Base-by-base conservation (phyloP, 2,113 vertebrate genomes). In the Trogon surrucura region DNA sequence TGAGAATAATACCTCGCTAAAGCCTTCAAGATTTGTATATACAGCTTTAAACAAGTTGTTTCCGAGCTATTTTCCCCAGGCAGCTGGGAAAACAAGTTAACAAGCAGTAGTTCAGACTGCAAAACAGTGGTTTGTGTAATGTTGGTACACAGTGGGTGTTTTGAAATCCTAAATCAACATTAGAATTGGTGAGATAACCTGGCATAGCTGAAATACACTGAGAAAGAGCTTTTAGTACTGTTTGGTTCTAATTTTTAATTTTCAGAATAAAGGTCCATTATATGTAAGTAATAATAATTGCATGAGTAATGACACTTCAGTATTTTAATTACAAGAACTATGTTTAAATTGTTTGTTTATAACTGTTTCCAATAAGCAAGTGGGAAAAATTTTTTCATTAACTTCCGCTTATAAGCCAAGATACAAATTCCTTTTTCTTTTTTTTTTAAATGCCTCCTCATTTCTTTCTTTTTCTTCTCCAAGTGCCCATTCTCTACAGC, bases 61-160 rank as follows among this genome's bases (percentile, higher is more conserved):
- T 92, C 61, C 69, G 57, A 69, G 73, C 73, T 81, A 34, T 94
- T 91, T 89, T 95, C 81, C 65, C 56, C 65, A 60, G 69, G 77
- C 93, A 93, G 77, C 85, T 94, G 87, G 53, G 71, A 69, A 60
- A 78, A 60, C 36, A 86, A 94, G 91, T 80, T 91, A 91, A 89
- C 73, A 91, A 92, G 85, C 69, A 58, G 38, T 73, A 91, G 70
- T 51, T 93, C 53, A 69, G 66, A 29, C 77, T 95, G 78, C 54
- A 80, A 32, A 95, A 58, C 73, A 77, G 90, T 84, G 58, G 45
- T 41, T 87, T 95, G 83, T 80, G 83, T 84, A 92, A 95, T 79
- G n/a, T 38, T 60, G 32, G 41, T 48, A 50, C 65, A 32, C 69
- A 84, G 70, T 65, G 61, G 36, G 50, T 79, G 83, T 89, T 91